Conservation (phyloP, 2,888 invertebrate species). For the Chrysolina haemoptera region DNA sequence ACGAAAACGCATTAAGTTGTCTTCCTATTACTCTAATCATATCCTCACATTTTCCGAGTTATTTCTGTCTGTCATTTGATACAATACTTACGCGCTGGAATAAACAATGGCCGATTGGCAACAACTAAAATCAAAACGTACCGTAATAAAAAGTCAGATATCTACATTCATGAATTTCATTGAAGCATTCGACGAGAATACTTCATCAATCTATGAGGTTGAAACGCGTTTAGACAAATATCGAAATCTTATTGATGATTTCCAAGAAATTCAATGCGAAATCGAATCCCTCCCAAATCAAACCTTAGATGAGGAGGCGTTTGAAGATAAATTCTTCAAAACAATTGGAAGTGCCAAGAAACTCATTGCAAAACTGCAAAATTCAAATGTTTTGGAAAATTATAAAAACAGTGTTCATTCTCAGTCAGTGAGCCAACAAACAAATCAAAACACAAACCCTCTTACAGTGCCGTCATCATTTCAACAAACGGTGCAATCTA, state of each 20-base stretch:
- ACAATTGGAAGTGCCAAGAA: not conserved
- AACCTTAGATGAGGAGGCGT: not conserved
- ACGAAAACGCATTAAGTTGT: not conserved
- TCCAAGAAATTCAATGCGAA: not conserved
- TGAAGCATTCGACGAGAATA: not conserved
- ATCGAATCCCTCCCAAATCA: slow-evolving; percentile 15
- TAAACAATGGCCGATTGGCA: not conserved
- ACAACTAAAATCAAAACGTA: slow-evolving; percentile 12
- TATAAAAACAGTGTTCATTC: not conserved
- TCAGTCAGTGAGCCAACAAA: not conserved
- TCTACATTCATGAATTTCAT: not conserved
- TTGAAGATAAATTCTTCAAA: slow-evolving; percentile 14
- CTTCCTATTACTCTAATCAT: slow-evolving; percentile 1
- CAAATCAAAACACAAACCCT: too few relatives aligned
- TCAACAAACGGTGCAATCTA: slow-evolving; percentile 1
- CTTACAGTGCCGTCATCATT: not conserved
- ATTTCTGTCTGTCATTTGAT: too few relatives aligned
- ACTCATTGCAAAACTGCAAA: not conserved
- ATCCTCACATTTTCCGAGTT: not conserved
- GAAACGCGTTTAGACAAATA: slow-evolving; percentile 8
- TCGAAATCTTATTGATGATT: not conserved
- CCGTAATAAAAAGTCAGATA: not conserved
- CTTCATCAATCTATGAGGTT: not conserved
- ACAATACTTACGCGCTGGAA: not conserved
- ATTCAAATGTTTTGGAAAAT: not conserved